phyloP scores from a whole-genome alignment of 2,888 invertebrate genomes.

The Hyposoter dolosus region DNA sequence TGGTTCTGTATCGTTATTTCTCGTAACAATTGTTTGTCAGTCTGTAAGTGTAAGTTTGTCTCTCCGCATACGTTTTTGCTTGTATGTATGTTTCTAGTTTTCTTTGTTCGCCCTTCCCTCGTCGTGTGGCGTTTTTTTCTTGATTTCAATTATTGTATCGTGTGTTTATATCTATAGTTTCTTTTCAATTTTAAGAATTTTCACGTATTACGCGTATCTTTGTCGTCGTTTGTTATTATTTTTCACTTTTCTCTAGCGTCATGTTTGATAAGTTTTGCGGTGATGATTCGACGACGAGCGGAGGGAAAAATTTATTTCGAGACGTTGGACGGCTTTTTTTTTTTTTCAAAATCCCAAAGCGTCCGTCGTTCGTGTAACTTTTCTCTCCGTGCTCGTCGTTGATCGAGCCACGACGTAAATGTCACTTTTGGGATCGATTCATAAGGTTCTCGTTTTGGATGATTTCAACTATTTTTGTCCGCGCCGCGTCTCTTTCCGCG shows the following conservation, averaged over 20 bases:
- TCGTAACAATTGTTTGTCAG: conserved; percentile 59
- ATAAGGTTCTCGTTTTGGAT: conserved; percentile 16
- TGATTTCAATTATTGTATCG: conserved; percentile 16
- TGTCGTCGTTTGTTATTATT: conserved; percentile 40
- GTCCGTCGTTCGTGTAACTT: background rate
- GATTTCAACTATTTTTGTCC: conserved; percentile 32
- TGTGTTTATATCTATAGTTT: conserved; percentile 40
- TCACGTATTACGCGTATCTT: conserved; percentile 43
- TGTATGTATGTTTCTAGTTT: background rate
- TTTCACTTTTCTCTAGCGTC: conserved; percentile 75
- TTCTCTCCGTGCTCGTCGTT: background rate
- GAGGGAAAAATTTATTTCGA: conserved; percentile 17
- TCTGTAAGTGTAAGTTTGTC: conserved; percentile 46
- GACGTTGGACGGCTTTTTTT: background rate
- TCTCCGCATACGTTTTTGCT: conserved; percentile 49
- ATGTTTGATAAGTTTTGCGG: conserved; percentile 76
- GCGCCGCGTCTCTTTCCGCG: conserved; percentile 41
- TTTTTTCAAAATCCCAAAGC: background rate
- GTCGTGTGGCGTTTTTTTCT: conserved; percentile 21
- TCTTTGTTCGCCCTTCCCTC: background rate
- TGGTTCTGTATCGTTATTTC: conserved; percentile 68
- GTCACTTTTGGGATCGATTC: conserved; percentile 8
- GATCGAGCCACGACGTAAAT: background rate
- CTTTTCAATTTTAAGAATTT: conserved; percentile 21
- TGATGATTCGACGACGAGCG: conserved; percentile 63